These are phyloP conservation scores for Matsumurasca onukii DNA, from an alignment of 1,140 invertebrate genomes.

Conservation along the genomic window DNA sequence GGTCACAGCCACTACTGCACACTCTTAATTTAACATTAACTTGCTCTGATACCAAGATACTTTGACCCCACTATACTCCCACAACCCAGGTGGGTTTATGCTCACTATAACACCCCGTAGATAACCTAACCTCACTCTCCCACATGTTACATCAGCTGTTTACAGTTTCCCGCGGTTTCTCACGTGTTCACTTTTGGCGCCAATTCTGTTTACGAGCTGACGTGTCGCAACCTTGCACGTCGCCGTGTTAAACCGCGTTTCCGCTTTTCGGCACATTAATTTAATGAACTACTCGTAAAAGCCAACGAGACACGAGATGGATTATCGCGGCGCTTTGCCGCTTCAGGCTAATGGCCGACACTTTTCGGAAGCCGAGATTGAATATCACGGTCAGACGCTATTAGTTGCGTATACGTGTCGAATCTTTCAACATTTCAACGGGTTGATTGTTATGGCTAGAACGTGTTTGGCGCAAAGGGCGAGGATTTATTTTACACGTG, in stretches of 20 bases:
- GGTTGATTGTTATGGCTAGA: too few species aligned
- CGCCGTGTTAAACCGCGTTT: slow-evolving; percentile 5
- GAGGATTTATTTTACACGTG: too few species aligned
- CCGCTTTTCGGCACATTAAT: slow-evolving; percentile 21
- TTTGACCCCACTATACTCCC: too few species aligned
- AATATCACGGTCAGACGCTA: not conserved
- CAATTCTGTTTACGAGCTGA: not conserved
- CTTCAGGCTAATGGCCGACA: not conserved
- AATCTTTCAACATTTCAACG: too few species aligned
- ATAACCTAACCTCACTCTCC: not conserved
- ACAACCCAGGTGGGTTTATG: too few species aligned
- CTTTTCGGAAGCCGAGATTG: not conserved
- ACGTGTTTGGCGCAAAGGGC: too few species aligned
- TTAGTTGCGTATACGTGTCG: too few species aligned
- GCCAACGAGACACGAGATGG: slow-evolving; percentile 1
- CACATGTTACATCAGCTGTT: not conserved
- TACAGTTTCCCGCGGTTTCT: not conserved
- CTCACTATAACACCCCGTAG: too few species aligned
- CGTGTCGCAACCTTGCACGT: slow-evolving; percentile 9
- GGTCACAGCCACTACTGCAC: too few species aligned
- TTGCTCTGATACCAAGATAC: too few species aligned
- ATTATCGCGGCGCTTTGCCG: not conserved
- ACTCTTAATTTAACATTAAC: too few species aligned
- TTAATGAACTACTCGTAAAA: slow-evolving; percentile 19
- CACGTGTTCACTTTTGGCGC: not conserved